Conservation (phyloP, 2,113 vertebrate genomes). For the Carassius carassius region DNA sequence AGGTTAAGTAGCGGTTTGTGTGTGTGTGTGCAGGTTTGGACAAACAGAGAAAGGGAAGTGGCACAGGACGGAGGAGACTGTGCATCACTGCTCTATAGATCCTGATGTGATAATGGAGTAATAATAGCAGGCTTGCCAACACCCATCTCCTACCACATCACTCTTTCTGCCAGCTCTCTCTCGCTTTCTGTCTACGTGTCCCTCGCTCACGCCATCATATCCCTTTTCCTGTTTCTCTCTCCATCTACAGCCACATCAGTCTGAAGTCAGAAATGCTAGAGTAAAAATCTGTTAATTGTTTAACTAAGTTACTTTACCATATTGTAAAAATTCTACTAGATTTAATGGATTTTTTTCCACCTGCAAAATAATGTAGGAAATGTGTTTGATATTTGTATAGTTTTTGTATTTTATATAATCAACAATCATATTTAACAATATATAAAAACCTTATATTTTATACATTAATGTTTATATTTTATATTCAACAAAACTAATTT, state of each 20-base stretch:
- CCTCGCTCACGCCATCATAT: conserved; percentile 46
- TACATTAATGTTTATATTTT: too few species aligned
- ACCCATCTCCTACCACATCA: conserved; percentile 61
- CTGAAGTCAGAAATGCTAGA: neutral
- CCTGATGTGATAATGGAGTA: conserved; percentile 64
- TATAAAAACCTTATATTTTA: too few species aligned
- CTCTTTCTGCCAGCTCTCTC: conserved; percentile 41
- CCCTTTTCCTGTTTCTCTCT: conserved; percentile 24
- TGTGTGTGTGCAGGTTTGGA: conserved; percentile 48
- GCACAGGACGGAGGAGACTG: conserved; percentile 47
- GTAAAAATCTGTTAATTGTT: neutral
- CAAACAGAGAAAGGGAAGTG: conserved; percentile 50
- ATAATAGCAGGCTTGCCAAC: conserved; percentile 60
- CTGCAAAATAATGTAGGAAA: too few species aligned
- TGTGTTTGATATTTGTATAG: too few species aligned
- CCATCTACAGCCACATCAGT: neutral
- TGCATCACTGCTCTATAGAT: conserved; percentile 55
- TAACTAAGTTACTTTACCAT: neutral
- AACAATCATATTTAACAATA: too few species aligned
- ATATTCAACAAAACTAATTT: too few species aligned
- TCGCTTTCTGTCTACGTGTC: conserved; percentile 28
- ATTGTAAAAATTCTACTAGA: neutral
- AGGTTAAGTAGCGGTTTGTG: neutral
- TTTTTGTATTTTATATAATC: too few species aligned
- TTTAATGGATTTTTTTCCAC: too few species aligned